Conservation (phyloP, 2,113 vertebrate genomes). For the Balaeniceps rex region DNA sequence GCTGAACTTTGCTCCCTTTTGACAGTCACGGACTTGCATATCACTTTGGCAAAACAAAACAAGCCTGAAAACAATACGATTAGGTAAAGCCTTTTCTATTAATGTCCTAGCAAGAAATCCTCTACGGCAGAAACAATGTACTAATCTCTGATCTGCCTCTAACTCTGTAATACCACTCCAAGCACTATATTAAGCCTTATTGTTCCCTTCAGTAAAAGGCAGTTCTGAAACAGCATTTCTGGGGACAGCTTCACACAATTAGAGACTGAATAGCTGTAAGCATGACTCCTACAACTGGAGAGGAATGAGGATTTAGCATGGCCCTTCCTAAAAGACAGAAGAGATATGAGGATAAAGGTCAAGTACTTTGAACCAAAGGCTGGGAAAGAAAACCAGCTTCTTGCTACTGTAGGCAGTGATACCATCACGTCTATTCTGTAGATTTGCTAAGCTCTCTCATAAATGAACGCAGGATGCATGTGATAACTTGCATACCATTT, state of each 20-base stretch:
- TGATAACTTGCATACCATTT: background rate
- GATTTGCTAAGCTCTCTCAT: background rate
- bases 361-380: conserved; percentile 5
- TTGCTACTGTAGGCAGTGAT: background rate
- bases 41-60: conserved; percentile 43
- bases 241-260: background rate
- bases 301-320: background rate
- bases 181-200: conserved; percentile 59
- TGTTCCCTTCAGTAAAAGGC: conserved; percentile 32
- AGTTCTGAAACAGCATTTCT: background rate
- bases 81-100: conserved; percentile 55
- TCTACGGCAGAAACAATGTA: conserved; percentile 34
- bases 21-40: conserved; percentile 7
- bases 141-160: conserved; percentile 33
- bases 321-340: background rate
- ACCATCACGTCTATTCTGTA: background rate
- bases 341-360: conserved; percentile 11
- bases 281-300: background rate
- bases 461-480: background rate
- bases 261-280: background rate
- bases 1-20: conserved; percentile 34
- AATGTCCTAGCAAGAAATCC: conserved; percentile 45
- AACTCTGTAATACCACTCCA: conserved; percentile 9
- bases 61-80: conserved; percentile 37
- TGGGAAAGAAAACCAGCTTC: background rate